phyloP scores from a whole-genome alignment of 2,797 vertebrate genomes.

The Neosilurus mollespiculum region DNA sequence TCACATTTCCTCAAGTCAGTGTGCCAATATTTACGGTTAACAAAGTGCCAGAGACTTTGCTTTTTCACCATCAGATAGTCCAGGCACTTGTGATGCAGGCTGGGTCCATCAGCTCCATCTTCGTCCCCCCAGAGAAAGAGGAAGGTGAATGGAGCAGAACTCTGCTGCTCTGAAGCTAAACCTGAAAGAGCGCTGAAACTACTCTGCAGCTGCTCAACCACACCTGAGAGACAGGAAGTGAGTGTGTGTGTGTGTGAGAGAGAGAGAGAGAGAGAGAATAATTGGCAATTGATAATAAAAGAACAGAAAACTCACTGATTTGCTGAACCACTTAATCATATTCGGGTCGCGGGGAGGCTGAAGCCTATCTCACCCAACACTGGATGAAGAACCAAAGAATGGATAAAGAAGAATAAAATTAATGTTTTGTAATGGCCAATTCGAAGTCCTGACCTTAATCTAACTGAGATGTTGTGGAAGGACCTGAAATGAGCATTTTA shows the following conservation, averaged over 20 bases:
- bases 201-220: slow-evolving; percentile 73
- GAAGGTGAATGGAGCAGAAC: slow-evolving; percentile 71
- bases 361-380: too few relatives aligned
- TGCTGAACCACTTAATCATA: too few relatives aligned
- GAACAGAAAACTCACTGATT: background rate
- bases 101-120: slow-evolving; percentile 59
- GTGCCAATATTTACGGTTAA: slow-evolving; percentile 78
- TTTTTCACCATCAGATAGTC: slow-evolving; percentile 65
- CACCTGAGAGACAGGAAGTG: slow-evolving; percentile 63
- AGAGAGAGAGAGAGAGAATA: background rate
- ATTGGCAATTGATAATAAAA: background rate
- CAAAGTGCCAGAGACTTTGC: slow-evolving; percentile 47
- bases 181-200: slow-evolving; percentile 72
- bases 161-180: slow-evolving; percentile 50
- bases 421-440: too few relatives aligned
- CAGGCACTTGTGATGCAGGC: slow-evolving; percentile 74
- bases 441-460: too few relatives aligned
- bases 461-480: too few relatives aligned
- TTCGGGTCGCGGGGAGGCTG: too few relatives aligned
- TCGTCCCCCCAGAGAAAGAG: slow-evolving; percentile 75
- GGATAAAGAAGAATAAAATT: too few relatives aligned
- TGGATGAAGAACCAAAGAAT: too few relatives aligned
- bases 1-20: slow-evolving; percentile 67
- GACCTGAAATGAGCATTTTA: too few relatives aligned
- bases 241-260: background rate